These are phyloP conservation scores for Harpalus rufipes DNA, from an alignment of 2,888 invertebrate species.

Conservation along the genomic window DNA sequence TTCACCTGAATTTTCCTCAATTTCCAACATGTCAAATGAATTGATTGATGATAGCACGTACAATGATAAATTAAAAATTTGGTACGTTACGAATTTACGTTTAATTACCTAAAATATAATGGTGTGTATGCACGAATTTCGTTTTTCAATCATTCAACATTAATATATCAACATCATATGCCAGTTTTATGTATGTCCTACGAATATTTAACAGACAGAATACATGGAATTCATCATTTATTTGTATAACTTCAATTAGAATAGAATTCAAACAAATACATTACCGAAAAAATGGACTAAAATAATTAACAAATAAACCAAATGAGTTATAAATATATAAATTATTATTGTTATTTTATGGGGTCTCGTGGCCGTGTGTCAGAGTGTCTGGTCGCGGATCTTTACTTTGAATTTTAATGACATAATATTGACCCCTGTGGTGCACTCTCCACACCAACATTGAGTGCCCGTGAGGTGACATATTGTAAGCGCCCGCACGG, in stretches of 20 bases:
- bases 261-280: background rate
- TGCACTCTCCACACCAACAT: too few species aligned
- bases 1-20: constrained; percentile 30
- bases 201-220: background rate
- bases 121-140: constrained; percentile 24
- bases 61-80: constrained; percentile 44
- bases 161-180: constrained; percentile 13
- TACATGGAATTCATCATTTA: background rate
- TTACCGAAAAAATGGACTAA: background rate
- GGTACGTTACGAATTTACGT: constrained; percentile 22
- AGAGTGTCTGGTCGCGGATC: too few species aligned
- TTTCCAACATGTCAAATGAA: constrained; percentile 19
- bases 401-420: too few species aligned
- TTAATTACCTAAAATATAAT: constrained; percentile 36
- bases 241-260: background rate
- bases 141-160: constrained; percentile 25
- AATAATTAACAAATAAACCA: background rate
- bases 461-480: too few species aligned
- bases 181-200: background rate
- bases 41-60: constrained; percentile 31
- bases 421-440: too few species aligned
- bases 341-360: too few species aligned
- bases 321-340: too few species aligned
- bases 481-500: too few species aligned
- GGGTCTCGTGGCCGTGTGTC: too few species aligned